Evolutionary conservation across 2,888 invertebrate genomes (phyloP), one percentile per base, ranked within the genome.

Genomic region (Meiosimyza decipiens): DNA sequence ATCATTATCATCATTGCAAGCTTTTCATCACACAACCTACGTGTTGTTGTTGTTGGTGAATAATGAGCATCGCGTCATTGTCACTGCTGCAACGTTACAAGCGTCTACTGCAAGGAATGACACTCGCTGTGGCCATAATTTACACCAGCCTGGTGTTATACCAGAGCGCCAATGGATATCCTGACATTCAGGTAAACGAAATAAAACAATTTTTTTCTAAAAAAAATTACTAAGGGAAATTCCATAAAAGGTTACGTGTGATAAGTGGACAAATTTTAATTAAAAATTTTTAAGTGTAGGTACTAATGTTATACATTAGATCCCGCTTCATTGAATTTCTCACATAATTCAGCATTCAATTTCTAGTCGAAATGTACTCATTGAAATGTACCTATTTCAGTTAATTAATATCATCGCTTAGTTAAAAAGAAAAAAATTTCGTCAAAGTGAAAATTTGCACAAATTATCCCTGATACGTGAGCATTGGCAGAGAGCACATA

Each of bases 81-180:
- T 85, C 87, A 83, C 84, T 87, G 83, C 87, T 87, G 80, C 85
- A 86, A 83, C 86, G 86, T 82, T 86, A 85, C 74, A 87, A 87
- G 82, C 86, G 87, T 82, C 82, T 84, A 78, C 84, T 87, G 76
- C 87, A 87, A 87, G 87, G 86, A 82, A 87, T 87, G 87, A 85
- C 86, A 81, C 81, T 87, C 77, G 85, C 85, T 80, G 83, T 87
- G 73, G 85, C 86, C 77, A 81, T 87, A 68, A 84, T 87, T 81
- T 87, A 87, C 74, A 87, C 84, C 83, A 85, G 85, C 73, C 80
- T 87, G 79, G 79, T 87, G 82, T 82, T 87, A 74, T 87, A 87
- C 76, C 87, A 87, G 80, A 86, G 84, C 82, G 82, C 87, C 80
- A 84, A 86, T 82, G 87, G 87, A 84, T 87, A 87, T 83, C 86